Conservation (phyloP, 2,113 vertebrate genomes). For the Amphiprion percula region DNA sequence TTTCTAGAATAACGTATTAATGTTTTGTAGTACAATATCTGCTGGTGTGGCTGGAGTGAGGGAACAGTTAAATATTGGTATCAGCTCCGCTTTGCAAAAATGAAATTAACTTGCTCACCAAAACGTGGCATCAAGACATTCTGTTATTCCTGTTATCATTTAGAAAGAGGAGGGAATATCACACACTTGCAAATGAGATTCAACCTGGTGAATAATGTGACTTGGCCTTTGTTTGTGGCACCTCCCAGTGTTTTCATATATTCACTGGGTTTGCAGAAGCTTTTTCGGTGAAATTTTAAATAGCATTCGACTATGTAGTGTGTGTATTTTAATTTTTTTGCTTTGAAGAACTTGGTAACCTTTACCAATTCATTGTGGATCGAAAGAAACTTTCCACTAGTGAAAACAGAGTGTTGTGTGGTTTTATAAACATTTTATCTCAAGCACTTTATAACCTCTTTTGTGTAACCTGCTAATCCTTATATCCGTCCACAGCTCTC, state of each 20-base stretch:
- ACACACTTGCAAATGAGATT: slow-evolving; percentile 66
- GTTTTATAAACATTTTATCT: slow-evolving; percentile 86
- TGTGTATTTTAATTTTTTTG: slow-evolving; percentile 28
- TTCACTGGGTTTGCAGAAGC: slow-evolving; percentile 42
- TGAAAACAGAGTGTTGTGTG: slow-evolving; percentile 76
- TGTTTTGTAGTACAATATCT: slow-evolving; percentile 25
- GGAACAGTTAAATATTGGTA: slow-evolving; percentile 24
- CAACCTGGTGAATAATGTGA: slow-evolving; percentile 65
- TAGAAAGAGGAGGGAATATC: slow-evolving; percentile 6
- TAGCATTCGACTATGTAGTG: slow-evolving; percentile 56
- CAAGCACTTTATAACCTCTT: slow-evolving; percentile 89
- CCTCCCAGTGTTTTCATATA: slow-evolving; percentile 54
- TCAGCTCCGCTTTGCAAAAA: slow-evolving; percentile 13
- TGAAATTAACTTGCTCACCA: neutral
- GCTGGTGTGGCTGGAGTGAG: neutral
- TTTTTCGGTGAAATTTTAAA: slow-evolving; percentile 48
- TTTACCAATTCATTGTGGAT: slow-evolving; percentile 64
- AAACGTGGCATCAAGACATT: slow-evolving; percentile 5
- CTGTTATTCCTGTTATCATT: neutral
- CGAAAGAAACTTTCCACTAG: slow-evolving; percentile 64
- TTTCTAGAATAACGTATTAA: slow-evolving; percentile 41
- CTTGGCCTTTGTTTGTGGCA: slow-evolving; percentile 46
- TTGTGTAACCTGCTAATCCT: slow-evolving; percentile 82
- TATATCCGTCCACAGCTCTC: slow-evolving; percentile 75
- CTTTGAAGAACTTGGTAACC: slow-evolving; percentile 57